Evolutionary conservation across 2,888 invertebrate species (phyloP).

Genomic region (Perizoma flavofasciatum): DNA sequence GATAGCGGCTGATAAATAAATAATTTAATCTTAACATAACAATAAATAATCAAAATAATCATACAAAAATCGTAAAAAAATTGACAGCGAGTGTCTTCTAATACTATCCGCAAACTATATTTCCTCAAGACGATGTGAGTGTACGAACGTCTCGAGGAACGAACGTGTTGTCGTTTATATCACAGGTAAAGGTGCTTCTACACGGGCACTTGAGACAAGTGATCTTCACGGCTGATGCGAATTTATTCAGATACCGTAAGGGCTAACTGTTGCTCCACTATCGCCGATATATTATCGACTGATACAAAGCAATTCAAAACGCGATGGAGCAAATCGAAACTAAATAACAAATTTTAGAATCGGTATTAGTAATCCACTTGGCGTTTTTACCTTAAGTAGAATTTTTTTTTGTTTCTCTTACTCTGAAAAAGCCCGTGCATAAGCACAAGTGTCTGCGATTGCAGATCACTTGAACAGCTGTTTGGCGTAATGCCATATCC

Average conservation of each 20-base stretch:
- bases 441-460: slow-evolving; percentile 14
- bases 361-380: too few species aligned
- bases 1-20: slow-evolving; percentile 63
- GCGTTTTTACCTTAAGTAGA: too few species aligned
- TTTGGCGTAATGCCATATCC: slow-evolving; percentile 94
- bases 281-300: not conserved
- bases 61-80: slow-evolving; percentile 59
- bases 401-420: too few species aligned
- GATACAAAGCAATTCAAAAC: not conserved
- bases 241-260: not conserved
- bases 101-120: slow-evolving; percentile 64
- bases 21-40: slow-evolving; percentile 60
- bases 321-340: slow-evolving; percentile 59
- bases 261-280: not conserved
- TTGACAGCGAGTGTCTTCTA: slow-evolving; percentile 50
- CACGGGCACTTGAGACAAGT: slow-evolving; percentile 8
- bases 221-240: not conserved
- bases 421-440: slow-evolving; percentile 18
- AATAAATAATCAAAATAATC: slow-evolving; percentile 42
- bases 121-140: slow-evolving; percentile 10
- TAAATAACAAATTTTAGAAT: slow-evolving; percentile 8
- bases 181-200: slow-evolving; percentile 62
- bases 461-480: slow-evolving; percentile 89
- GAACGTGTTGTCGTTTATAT: slow-evolving; percentile 63
- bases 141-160: slow-evolving; percentile 31